Conservation (phyloP, 2,113 vertebrate genomes). For the Mohoua ochrocephala region DNA sequence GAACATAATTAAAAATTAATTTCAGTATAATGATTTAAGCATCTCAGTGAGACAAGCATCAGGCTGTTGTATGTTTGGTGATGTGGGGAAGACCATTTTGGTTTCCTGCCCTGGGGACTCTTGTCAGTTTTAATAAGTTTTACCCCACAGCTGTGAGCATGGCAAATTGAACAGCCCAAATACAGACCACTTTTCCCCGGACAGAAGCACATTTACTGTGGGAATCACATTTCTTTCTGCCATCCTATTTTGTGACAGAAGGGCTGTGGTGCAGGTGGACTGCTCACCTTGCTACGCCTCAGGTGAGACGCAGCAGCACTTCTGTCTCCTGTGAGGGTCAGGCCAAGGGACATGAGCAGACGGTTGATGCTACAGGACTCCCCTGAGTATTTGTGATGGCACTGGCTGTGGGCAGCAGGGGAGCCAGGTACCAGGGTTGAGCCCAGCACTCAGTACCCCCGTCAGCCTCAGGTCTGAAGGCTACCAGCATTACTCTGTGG, state of each 20-base stretch:
- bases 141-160: not conserved
- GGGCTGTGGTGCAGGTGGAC: not conserved
- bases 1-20: conserved; percentile 19
- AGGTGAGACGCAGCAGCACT: not conserved
- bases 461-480: not conserved
- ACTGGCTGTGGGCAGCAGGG: not conserved
- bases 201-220: not conserved
- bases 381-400: not conserved
- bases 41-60: not conserved
- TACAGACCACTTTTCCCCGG: conserved; percentile 1
- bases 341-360: not conserved
- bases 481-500: not conserved
- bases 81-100: conserved; percentile 28
- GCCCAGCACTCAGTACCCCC: not conserved
- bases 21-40: not conserved
- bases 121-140: conserved; percentile 55
- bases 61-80: not conserved
- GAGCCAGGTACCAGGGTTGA: not conserved
- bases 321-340: not conserved
- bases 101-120: conserved; percentile 25
- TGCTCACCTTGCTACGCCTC: not conserved
- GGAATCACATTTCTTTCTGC: not conserved
- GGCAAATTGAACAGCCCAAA: conserved; percentile 22
- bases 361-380: not conserved
- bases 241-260: not conserved